A percentile compares a stretch with the other conserved stretches of the same genome.
phyloP scores from a whole-genome alignment of 2,888 invertebrate genomes.

The Criorhina ranunculi region DNA sequence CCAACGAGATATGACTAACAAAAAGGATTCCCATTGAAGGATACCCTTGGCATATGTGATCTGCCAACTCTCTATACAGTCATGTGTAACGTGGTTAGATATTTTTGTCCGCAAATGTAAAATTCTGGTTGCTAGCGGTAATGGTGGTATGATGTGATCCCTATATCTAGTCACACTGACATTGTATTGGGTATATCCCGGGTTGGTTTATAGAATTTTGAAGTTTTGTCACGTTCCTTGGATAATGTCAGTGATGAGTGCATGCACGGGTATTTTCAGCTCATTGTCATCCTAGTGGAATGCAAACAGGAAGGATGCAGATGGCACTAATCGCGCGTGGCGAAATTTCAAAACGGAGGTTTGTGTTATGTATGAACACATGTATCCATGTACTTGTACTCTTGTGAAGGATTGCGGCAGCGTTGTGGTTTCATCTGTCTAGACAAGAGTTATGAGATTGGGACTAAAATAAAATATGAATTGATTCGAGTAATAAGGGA shows the following conservation, averaged over 20 bases:
- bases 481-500: constrained; percentile 34
- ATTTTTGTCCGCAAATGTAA: constrained; percentile 46
- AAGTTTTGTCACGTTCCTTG: constrained; percentile 75
- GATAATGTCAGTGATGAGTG: constrained; percentile 70
- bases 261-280: constrained; percentile 69
- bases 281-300: constrained; percentile 73
- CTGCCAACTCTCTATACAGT: constrained; percentile 34
- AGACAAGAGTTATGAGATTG: constrained; percentile 38
- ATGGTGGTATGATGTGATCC: not conserved
- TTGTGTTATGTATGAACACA: not conserved
- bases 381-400: not conserved
- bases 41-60: constrained; percentile 31
- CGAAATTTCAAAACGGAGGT: constrained; percentile 23
- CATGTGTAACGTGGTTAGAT: constrained; percentile 39
- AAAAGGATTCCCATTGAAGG: constrained; percentile 27
- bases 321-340: constrained; percentile 66
- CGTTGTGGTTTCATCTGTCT: constrained; percentile 62
- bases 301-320: constrained; percentile 76
- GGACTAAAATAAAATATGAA: constrained; percentile 13
- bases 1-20: constrained; percentile 11
- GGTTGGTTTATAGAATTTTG: constrained; percentile 34
- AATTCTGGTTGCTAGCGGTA: not conserved
- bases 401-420: constrained; percentile 31
- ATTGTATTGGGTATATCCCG: constrained; percentile 7
- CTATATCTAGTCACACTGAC: not conserved